Percentiles rank a stretch among this genome's conserved stretches.
Evolutionary conservation across 2,113 vertebrate genomes (phyloP).

Genomic region (Lophius piscatorius): DNA sequence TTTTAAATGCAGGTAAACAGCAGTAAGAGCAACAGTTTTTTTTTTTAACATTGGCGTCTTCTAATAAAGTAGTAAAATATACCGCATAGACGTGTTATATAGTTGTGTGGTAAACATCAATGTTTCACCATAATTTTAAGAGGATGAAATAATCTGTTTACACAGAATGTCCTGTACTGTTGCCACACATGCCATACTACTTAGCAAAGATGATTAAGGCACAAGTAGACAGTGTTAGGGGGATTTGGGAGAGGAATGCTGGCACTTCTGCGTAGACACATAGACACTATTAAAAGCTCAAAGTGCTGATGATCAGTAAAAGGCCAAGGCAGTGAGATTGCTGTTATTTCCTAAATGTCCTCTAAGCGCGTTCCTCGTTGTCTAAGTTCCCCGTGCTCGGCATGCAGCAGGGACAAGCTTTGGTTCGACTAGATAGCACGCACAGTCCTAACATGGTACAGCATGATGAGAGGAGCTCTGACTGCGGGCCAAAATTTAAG

Average conservation of each 20-base stretch:
- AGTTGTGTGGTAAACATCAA: conserved; percentile 10
- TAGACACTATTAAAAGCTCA: conserved; percentile 62
- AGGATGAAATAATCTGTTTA: conserved; percentile 25
- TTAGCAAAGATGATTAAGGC: conserved; percentile 57
- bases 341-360: conserved; percentile 68
- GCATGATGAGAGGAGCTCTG: conserved; percentile 13
- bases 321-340: conserved; percentile 51
- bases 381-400: conserved; percentile 37
- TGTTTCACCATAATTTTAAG: conserved; percentile 15
- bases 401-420: conserved; percentile 32
- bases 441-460: conserved; percentile 16
- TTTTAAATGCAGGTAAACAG: conserved; percentile 33
- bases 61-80: no score
- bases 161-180: conserved; percentile 26
- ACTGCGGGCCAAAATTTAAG: conserved; percentile 18
- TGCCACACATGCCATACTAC: conserved; percentile 41
- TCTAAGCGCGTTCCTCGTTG: conserved; percentile 49
- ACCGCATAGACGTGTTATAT: background rate
- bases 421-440: conserved; percentile 16
- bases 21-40: background rate
- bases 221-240: conserved; percentile 40
- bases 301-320: conserved; percentile 68
- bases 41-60: no score
- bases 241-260: conserved; percentile 45
- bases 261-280: conserved; percentile 41